A percentile compares a stretch with the other conserved stretches of the same genome.
Conservation (phyloP, 1,140 invertebrate species). For the Nautilus pompilius region DNA sequence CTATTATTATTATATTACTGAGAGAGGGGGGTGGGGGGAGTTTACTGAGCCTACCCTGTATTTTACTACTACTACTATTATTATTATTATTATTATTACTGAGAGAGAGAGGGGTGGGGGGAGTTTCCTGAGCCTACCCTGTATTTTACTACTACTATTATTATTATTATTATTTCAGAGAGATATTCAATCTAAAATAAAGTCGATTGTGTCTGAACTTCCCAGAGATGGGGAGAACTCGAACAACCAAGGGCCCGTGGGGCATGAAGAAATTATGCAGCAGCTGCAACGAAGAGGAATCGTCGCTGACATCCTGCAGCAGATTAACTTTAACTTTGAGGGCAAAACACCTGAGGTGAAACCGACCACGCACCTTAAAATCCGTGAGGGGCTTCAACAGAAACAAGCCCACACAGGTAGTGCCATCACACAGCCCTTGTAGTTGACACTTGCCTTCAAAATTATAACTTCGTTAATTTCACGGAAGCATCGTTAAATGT, state of each 20-base stretch:
- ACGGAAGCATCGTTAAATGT: not conserved
- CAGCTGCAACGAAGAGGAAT: slow-evolving; percentile 40
- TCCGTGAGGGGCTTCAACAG: too few species aligned
- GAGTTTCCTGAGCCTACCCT: too few species aligned
- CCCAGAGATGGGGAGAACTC: slow-evolving; percentile 28
- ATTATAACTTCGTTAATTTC: not conserved
- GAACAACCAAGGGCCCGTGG: slow-evolving; percentile 20
- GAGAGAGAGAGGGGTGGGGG: too few species aligned
- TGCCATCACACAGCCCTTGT: slow-evolving; percentile 23
- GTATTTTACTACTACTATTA: too few species aligned
- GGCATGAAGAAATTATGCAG: slow-evolving; percentile 41
- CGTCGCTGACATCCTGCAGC: slow-evolving; percentile 44
- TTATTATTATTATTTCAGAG: slow-evolving; percentile 24
- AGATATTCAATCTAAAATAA: slow-evolving; percentile 43
- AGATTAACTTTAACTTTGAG: slow-evolving; percentile 31
- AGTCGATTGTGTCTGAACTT: slow-evolving; percentile 39
- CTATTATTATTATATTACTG: too few species aligned
- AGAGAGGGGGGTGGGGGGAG: too few species aligned
- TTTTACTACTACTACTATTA: too few species aligned
- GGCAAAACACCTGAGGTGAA: slow-evolving; percentile 13
- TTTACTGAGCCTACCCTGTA: too few species aligned
- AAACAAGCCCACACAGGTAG: slow-evolving; percentile 32
- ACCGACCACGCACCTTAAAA: slow-evolving; percentile 42
- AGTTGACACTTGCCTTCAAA: slow-evolving; percentile 39
- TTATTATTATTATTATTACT: too few species aligned